Conservation (phyloP, 2,888 invertebrate genomes). For the Cancer borealis region DNA sequence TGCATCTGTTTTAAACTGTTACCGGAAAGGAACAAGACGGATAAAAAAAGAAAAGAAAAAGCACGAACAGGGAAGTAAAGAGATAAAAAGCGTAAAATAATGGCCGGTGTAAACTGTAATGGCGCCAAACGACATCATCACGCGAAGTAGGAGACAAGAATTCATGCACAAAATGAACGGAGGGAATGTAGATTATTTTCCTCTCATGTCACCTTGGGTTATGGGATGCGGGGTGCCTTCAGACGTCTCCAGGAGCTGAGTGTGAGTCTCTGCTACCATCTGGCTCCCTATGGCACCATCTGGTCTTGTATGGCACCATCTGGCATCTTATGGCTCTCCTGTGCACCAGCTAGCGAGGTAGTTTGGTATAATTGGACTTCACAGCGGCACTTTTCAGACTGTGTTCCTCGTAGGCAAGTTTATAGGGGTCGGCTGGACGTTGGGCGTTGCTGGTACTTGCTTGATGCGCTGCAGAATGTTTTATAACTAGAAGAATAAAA, state of each 20-base stretch:
- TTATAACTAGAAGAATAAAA: no score
- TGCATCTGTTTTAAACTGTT: no score
- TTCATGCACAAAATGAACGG: background rate
- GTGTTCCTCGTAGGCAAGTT: conserved; percentile 7
- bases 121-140: background rate
- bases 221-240: background rate
- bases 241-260: background rate
- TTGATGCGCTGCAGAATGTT: background rate
- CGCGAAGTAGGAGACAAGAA: background rate
- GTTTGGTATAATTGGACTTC: conserved; percentile 37
- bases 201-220: background rate
- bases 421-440: background rate
- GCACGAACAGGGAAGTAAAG: background rate
- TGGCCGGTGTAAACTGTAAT: background rate
- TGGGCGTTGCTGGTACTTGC: background rate
- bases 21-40: background rate
- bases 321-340: conserved; percentile 11
- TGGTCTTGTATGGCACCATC: conserved; percentile 30
- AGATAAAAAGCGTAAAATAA: background rate
- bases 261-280: background rate
- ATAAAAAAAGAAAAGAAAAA: background rate
- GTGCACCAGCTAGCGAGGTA: conserved; percentile 6
- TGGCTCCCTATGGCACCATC: conserved; percentile 29
- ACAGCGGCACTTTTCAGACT: conserved; percentile 28
- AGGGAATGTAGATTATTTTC: background rate